phyloP scores from a whole-genome alignment of 2,888 invertebrate genomes.

The Cataglyphis cursor region DNA sequence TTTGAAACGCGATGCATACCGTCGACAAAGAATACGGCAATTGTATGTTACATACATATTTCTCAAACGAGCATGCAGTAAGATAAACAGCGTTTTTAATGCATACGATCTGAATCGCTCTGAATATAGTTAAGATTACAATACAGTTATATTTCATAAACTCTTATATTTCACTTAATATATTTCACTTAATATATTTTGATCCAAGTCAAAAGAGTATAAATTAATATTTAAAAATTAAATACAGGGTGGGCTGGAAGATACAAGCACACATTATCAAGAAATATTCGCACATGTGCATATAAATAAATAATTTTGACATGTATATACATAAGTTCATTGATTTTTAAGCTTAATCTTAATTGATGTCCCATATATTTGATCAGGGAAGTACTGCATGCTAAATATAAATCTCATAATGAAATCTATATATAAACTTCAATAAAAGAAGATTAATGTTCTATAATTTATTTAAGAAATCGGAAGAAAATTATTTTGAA shows the following conservation, averaged over 20 bases:
- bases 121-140: background rate
- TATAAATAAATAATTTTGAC: background rate
- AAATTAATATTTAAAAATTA: constrained; percentile 12
- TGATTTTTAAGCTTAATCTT: background rate
- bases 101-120: background rate
- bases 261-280: background rate
- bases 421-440: background rate
- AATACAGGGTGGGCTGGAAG: background rate
- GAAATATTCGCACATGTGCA: background rate
- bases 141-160: background rate
- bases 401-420: background rate
- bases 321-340: background rate
- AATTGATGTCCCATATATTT: background rate
- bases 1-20: constrained; percentile 4
- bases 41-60: constrained; percentile 5
- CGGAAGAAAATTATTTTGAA: background rate
- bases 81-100: constrained; percentile 20
- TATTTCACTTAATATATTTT: too few relatives aligned
- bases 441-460: background rate
- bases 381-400: background rate
- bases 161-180: background rate
- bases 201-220: background rate
- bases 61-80: background rate
- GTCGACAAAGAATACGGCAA: constrained; percentile 15
- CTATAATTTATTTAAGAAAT: background rate